A percentile compares a stretch with the other conserved stretches of the same genome.
Conservation (phyloP, 2,888 invertebrate genomes). For the Scaptomyza flava region DNA sequence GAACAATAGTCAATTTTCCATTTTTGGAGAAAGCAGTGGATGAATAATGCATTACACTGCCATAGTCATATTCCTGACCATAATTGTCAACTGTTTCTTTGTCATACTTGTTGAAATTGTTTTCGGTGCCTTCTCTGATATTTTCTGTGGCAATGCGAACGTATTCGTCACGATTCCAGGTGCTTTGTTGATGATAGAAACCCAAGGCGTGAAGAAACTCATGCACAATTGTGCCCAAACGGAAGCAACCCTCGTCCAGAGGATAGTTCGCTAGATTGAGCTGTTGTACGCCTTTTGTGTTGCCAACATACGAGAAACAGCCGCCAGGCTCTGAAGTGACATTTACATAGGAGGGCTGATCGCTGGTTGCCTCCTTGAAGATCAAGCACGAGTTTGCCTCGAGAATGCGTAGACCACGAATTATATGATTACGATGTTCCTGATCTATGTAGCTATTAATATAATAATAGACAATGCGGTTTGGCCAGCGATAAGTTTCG, state of each 20-base stretch:
- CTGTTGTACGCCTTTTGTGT: slow-evolving; percentile 84
- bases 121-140: slow-evolving; percentile 86
- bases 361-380: slow-evolving; percentile 87
- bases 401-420: slow-evolving; percentile 89
- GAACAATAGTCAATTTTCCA: slow-evolving; percentile 88
- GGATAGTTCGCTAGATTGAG: slow-evolving; percentile 75
- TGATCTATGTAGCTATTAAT: slow-evolving; percentile 74
- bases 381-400: slow-evolving; percentile 90
- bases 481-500: slow-evolving; percentile 86
- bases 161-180: slow-evolving; percentile 89
- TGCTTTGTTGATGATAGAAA: slow-evolving; percentile 92
- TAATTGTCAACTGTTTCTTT: slow-evolving; percentile 86
- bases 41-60: slow-evolving; percentile 92
- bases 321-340: slow-evolving; percentile 85
- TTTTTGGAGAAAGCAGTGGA: slow-evolving; percentile 90
- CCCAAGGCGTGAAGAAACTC: slow-evolving; percentile 92
- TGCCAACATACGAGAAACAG: slow-evolving; percentile 91
- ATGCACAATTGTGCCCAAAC: slow-evolving; percentile 87
- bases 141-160: slow-evolving; percentile 86
- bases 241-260: slow-evolving; percentile 80
- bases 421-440: slow-evolving; percentile 87
- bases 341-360: slow-evolving; percentile 66
- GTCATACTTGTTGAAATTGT: slow-evolving; percentile 89
- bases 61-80: slow-evolving; percentile 90
- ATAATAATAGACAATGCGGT: slow-evolving; percentile 88